Base-by-base conservation (phyloP, 2,113 vertebrate species). In the Gnathonemus longibarbis region DNA sequence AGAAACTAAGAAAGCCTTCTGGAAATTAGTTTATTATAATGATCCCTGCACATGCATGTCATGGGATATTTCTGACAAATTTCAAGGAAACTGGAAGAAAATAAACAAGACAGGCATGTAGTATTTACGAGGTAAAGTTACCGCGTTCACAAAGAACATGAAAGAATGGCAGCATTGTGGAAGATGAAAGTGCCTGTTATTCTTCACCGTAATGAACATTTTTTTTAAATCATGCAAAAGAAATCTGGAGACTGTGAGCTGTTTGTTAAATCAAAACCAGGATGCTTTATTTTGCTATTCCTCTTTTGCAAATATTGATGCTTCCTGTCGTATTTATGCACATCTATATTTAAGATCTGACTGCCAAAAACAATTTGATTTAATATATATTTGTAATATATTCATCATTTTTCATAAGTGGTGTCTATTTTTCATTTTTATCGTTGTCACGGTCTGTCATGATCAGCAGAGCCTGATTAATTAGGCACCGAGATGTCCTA, bases 221-320 rank as follows among this genome's bases (percentile, higher is more conserved):
- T 77, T 58, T 52, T 77, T 74, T 10, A 77, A 89, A 50, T 89
- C 11, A 89, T 80, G 31, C 46, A 80, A 89, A 89, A 89, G 48
- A 52, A 50, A 74, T 50, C 88, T 46, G 45, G 6, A n/a, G 74
- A 80, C 42, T 62, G 27, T 17, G 45, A 13, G 48, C 66, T 70
- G 66, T 80, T 86, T 77, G 62, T 52, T 89, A 49, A 89, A 89
- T 49, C 62, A 89, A 74, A 89, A 39, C 42, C 31, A 35, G 35
- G n/a, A 49, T 42, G 62, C 53, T 74, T 70, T 70, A 31, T 70
- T 70, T 70, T 80, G 74, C 9, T 42, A 80, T 80, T 35, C 39
- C 6, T 80, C 74, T 42, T 6, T 42, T 80, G 74, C 35, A 80
- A 80, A 80, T 80, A 80, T 80, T 70, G 62, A 77, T 42, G 17